These are phyloP conservation scores for Vannuccia rotundouncinata DNA, from an alignment of 2,888 invertebrate genomes.

Conservation along the genomic window DNA sequence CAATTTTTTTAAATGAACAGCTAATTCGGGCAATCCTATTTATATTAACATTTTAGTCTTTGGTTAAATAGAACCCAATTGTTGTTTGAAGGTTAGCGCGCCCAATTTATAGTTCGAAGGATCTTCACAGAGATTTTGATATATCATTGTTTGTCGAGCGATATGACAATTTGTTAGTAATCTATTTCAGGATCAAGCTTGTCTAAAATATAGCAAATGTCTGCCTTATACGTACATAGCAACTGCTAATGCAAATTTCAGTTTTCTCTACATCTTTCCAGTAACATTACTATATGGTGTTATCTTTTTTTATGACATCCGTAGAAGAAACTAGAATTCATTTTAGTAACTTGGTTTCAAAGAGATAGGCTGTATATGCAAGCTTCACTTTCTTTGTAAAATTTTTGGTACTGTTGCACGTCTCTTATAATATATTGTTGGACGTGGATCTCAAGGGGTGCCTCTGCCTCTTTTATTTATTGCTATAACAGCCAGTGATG, in stretches of 20 bases:
- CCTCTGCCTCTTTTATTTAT: not conserved
- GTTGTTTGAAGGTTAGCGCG: slow-evolving; percentile 10
- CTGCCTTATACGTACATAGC: not conserved
- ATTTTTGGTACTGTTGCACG: too few species aligned
- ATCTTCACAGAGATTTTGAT: too few species aligned
- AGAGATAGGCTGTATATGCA: not conserved
- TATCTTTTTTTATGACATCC: too few species aligned
- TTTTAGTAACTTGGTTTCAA: not conserved
- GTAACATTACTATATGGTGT: too few species aligned
- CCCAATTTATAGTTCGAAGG: too few species aligned
- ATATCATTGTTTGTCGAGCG: too few species aligned
- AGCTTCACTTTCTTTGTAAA: too few species aligned
- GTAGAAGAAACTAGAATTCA: not conserved
- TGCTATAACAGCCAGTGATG: too few species aligned
- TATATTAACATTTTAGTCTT: not conserved
- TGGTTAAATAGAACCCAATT: not conserved
- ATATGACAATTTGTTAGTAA: too few species aligned
- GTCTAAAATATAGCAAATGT: not conserved
- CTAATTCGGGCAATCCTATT: not conserved
- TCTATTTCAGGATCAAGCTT: not conserved
- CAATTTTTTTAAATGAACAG: not conserved
- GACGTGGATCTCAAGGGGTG: not conserved
- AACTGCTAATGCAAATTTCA: not conserved
- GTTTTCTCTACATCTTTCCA: not conserved
- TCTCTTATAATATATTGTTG: not conserved